Conservation (phyloP, 2,888 invertebrate species). For the Amorpha juglandis region DNA sequence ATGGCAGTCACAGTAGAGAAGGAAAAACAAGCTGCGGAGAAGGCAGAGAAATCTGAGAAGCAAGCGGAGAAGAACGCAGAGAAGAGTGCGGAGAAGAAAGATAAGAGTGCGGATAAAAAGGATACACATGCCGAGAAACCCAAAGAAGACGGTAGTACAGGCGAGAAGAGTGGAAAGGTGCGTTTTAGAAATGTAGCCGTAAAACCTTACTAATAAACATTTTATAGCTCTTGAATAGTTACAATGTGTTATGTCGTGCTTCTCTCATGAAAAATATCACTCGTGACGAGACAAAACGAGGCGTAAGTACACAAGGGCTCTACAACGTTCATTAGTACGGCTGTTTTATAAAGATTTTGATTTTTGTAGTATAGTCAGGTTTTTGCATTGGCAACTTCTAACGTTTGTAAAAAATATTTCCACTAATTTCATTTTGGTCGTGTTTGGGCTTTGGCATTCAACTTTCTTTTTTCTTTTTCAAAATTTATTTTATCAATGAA, state of each 20-base stretch:
- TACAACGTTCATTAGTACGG: neutral
- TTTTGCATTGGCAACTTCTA: slow-evolving; percentile 5
- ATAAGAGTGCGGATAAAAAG: slow-evolving; percentile 37
- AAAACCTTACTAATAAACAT: neutral
- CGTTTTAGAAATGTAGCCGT: slow-evolving; percentile 25
- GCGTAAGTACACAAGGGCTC: neutral
- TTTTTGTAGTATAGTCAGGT: slow-evolving; percentile 2
- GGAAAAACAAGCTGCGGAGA: slow-evolving; percentile 64
- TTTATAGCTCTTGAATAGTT: neutral
- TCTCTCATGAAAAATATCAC: neutral
- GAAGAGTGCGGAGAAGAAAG: slow-evolving; percentile 31
- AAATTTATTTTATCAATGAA: neutral
- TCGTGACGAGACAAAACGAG: neutral
- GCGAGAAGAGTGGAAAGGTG: slow-evolving; percentile 65
- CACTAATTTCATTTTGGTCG: neutral
- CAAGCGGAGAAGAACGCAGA: slow-evolving; percentile 38
- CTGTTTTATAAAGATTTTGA: neutral
- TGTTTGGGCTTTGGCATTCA: slow-evolving; percentile 9
- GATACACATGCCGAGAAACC: slow-evolving; percentile 42
- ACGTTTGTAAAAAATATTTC: neutral
- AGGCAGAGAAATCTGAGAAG: slow-evolving; percentile 34
- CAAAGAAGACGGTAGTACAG: slow-evolving; percentile 51
- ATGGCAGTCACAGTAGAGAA: slow-evolving; percentile 73
- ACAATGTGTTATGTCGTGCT: neutral
- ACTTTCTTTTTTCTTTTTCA: slow-evolving; percentile 9